Percentiles rank a stretch among this genome's conserved stretches.
Conservation (phyloP, 2,113 vertebrate species). For the Caranx ignobilis region DNA sequence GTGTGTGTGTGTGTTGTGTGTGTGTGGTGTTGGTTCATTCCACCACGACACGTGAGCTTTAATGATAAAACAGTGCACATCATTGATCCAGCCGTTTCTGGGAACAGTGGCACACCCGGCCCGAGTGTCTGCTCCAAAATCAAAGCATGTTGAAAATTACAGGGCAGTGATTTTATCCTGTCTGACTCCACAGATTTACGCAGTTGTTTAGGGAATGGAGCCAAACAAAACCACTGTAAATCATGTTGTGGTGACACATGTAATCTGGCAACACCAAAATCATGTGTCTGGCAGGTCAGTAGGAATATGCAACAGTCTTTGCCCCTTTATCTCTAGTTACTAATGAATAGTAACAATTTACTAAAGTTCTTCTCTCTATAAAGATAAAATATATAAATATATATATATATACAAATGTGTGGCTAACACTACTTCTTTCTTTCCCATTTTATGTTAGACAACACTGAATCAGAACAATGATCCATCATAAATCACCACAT, state of each 20-base stretch:
- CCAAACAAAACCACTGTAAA: conserved; percentile 38
- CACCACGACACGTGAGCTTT: background rate
- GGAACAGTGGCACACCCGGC: background rate
- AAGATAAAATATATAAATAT: background rate
- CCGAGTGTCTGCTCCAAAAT: conserved; percentile 1
- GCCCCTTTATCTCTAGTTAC: background rate
- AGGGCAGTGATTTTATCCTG: conserved; percentile 1
- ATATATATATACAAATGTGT: background rate
- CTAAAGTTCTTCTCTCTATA: background rate
- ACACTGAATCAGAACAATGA: background rate
- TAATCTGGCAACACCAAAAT: conserved; percentile 14
- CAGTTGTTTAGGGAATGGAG: conserved; percentile 6
- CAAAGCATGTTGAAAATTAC: conserved; percentile 26
- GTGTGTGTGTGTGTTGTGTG: background rate
- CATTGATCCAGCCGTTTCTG: background rate
- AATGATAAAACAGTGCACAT: background rate
- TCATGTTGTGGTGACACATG: conserved; percentile 1
- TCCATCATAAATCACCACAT: background rate
- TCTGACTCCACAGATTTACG: conserved; percentile 36
- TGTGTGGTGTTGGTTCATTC: background rate
- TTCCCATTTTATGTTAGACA: background rate
- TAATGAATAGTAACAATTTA: too few species aligned
- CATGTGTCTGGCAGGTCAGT: background rate
- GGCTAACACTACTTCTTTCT: background rate
- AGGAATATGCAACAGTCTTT: background rate